phyloP scores from a whole-genome alignment of 2,113 vertebrate genomes.

The Daphoenositta chrysoptera region DNA sequence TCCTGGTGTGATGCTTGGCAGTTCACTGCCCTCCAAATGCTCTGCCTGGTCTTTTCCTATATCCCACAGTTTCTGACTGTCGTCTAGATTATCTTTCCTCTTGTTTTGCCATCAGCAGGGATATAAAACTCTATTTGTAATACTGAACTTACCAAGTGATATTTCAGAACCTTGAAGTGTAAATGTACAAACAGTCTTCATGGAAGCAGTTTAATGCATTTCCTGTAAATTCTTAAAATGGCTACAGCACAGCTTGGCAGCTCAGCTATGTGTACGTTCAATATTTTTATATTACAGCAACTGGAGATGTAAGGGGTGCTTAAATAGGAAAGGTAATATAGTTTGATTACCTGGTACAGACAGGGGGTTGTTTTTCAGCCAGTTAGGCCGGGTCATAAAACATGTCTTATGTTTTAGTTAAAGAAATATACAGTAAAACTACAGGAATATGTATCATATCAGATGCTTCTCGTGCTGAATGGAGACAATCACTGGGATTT shows the following conservation, averaged over 20 bases:
- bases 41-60: not conserved
- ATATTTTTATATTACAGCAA: not conserved
- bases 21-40: not conserved
- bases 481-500: not conserved
- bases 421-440: not conserved
- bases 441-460: not conserved
- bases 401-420: not conserved
- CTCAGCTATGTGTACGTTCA: not conserved
- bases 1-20: not conserved
- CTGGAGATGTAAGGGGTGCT: not conserved
- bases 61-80: not conserved
- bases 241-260: not conserved
- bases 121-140: not conserved
- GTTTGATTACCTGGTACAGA: not conserved
- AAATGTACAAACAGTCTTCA: not conserved
- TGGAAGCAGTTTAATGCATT: not conserved
- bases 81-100: not conserved
- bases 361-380: not conserved
- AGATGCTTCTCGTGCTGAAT: not conserved
- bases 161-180: not conserved
- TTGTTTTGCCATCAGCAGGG: not conserved
- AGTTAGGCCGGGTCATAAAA: not conserved
- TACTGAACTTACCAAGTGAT: not conserved
- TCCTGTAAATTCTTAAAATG: not conserved
- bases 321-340: not conserved